Conservation (phyloP, 2,113 vertebrate species). For the Neoarius graeffei region DNA sequence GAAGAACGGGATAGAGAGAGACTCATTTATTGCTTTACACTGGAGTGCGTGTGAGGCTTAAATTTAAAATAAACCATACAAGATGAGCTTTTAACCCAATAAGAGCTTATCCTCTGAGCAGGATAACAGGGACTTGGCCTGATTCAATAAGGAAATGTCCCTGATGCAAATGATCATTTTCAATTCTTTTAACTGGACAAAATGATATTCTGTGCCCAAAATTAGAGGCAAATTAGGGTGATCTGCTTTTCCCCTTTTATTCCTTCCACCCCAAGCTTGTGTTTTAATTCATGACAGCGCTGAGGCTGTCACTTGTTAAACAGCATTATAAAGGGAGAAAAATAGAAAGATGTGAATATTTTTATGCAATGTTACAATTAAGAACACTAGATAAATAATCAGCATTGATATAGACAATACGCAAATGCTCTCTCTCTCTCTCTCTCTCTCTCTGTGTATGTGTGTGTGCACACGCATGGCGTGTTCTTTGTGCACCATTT, state of each 20-base stretch:
- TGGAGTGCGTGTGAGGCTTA: constrained; percentile 74
- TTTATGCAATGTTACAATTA: constrained; percentile 12
- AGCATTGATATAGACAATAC: constrained; percentile 26
- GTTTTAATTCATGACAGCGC: constrained; percentile 28
- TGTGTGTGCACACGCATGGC: constrained; percentile 39
- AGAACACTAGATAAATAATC: constrained; percentile 40
- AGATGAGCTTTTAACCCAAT: constrained; percentile 85
- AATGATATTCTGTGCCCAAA: constrained; percentile 80
- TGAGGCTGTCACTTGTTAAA: constrained; percentile 8
- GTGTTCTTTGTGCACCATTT: constrained; percentile 75
- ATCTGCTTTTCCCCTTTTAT: constrained; percentile 68
- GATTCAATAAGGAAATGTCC: constrained; percentile 84
- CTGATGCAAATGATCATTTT: constrained; percentile 83
- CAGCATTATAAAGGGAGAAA: neutral
- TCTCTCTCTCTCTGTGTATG: constrained; percentile 49
- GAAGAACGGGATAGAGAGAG: constrained; percentile 51
- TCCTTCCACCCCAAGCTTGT: constrained; percentile 35
- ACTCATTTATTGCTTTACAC: constrained; percentile 73
- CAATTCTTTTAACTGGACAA: constrained; percentile 82
- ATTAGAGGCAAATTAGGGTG: constrained; percentile 79
- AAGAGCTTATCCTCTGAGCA: constrained; percentile 78
- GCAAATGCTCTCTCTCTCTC: neutral
- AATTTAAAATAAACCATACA: constrained; percentile 79
- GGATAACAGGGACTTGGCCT: constrained; percentile 75
- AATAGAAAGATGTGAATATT: neutral